phyloP scores from a whole-genome alignment of 2,888 invertebrate genomes.

The Meganola albula region DNA sequence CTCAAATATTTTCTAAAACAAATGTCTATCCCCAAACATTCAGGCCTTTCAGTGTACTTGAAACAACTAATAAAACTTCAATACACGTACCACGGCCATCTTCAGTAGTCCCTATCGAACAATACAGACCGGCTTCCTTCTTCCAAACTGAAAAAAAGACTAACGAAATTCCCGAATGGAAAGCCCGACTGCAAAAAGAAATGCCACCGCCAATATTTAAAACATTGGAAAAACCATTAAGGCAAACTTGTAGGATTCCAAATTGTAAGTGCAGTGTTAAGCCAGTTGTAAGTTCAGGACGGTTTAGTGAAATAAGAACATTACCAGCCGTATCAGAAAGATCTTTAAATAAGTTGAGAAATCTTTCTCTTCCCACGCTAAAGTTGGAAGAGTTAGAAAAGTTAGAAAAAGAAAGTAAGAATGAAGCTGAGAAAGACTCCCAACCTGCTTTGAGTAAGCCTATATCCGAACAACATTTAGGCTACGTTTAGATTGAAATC shows the following conservation, averaged over 20 bases:
- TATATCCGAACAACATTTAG: conserved; percentile 76
- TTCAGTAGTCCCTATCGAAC: conserved; percentile 68
- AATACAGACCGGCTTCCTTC: conserved; percentile 62
- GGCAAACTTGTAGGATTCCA: conserved; percentile 61
- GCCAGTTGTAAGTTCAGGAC: conserved; percentile 33
- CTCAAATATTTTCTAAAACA: conserved; percentile 44
- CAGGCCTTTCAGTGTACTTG: conserved; percentile 68
- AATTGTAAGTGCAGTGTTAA: conserved; percentile 65
- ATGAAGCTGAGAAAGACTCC: conserved; percentile 54
- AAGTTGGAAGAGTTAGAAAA: conserved; percentile 58
- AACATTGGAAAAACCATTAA: conserved; percentile 54
- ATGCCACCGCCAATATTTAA: conserved; percentile 44
- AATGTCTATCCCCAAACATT: conserved; percentile 47
- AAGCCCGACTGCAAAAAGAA: conserved; percentile 57
- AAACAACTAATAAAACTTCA: conserved; percentile 52
- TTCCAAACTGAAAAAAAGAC: conserved; percentile 53
- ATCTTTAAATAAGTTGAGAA: conserved; percentile 53
- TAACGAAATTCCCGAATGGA: conserved; percentile 64
- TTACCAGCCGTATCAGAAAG: conserved; percentile 55
- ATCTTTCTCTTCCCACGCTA: conserved; percentile 65
- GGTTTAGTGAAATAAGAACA: conserved; percentile 57
- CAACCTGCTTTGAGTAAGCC: conserved; percentile 48
- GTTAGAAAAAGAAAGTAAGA: conserved; percentile 39
- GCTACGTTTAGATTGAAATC: conserved; percentile 61
- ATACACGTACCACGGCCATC: conserved; percentile 52